Conservation (phyloP, 1,140 invertebrate species). For the Dendrolimus kikuchii region DNA sequence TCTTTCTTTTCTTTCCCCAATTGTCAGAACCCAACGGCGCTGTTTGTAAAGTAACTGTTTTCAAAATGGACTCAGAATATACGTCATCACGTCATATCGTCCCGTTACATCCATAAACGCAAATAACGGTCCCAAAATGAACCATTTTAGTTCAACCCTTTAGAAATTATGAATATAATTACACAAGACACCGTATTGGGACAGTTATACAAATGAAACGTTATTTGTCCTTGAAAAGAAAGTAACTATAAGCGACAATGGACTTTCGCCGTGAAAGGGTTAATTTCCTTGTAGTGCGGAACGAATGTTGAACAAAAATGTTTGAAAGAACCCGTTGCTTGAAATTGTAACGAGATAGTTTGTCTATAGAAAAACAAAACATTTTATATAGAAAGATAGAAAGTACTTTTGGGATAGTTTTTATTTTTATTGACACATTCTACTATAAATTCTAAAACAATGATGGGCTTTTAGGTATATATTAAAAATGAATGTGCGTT, state of each 20-base stretch:
- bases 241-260: constrained; percentile 31
- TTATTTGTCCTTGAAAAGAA: constrained; percentile 43
- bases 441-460: no score
- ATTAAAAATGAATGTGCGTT: no score
- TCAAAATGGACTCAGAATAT: constrained; percentile 1
- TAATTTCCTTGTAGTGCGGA: constrained; percentile 48
- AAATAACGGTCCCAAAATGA: constrained; percentile 38
- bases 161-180: constrained; percentile 51
- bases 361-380: no score
- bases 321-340: constrained; percentile 8
- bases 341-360: constrained; percentile 12
- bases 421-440: no score
- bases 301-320: constrained; percentile 28
- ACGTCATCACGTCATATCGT: constrained; percentile 30
- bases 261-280: constrained; percentile 60
- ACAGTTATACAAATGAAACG: constrained; percentile 54
- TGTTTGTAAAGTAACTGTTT: no score
- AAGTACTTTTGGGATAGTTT: no score
- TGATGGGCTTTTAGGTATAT: no score
- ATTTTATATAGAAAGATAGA: no score
- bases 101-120: constrained; percentile 46
- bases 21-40: no score
- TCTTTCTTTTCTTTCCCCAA: no score
- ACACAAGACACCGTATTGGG: constrained; percentile 60
- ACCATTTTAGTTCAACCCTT: constrained; percentile 61